Evolutionary conservation across 2,888 invertebrate species (phyloP).

Genomic region (Melieria omissa): DNA sequence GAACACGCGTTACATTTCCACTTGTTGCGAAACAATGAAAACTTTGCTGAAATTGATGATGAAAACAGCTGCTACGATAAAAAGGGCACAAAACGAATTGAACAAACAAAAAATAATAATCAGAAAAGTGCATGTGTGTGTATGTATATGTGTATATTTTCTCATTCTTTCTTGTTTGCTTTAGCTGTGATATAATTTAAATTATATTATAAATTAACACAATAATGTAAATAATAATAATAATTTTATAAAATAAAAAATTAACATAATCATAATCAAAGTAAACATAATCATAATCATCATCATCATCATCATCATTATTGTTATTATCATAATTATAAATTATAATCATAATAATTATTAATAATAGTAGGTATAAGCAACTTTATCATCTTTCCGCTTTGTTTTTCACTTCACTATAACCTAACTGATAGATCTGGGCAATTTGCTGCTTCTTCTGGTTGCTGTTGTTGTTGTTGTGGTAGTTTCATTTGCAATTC

Average conservation of each 20-base stretch:
- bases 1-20: no score
- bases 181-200: conserved; percentile 37
- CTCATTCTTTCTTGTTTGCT: conserved; percentile 31
- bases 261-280: conserved; percentile 39
- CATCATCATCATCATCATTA: conserved; percentile 15
- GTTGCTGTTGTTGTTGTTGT: no score
- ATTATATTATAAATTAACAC: conserved; percentile 62
- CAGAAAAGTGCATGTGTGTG: no score
- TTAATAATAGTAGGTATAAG: conserved; percentile 31
- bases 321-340: conserved; percentile 46
- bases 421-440: no score
- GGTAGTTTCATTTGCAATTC: no score
- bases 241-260: conserved; percentile 56
- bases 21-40: no score
- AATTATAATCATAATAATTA: conserved; percentile 48
- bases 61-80: no score
- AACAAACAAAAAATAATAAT: no score
- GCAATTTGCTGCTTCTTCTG: no score
- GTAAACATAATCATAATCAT: conserved; percentile 34
- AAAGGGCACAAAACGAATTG: no score
- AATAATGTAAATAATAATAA: conserved; percentile 65
- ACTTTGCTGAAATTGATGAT: no score
- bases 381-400: background rate
- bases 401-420: no score
- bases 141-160: background rate